A percentile compares a stretch with the other conserved stretches of the same genome.
Conservation (phyloP, 2,888 invertebrate genomes). For the Sphinx pinastri region DNA sequence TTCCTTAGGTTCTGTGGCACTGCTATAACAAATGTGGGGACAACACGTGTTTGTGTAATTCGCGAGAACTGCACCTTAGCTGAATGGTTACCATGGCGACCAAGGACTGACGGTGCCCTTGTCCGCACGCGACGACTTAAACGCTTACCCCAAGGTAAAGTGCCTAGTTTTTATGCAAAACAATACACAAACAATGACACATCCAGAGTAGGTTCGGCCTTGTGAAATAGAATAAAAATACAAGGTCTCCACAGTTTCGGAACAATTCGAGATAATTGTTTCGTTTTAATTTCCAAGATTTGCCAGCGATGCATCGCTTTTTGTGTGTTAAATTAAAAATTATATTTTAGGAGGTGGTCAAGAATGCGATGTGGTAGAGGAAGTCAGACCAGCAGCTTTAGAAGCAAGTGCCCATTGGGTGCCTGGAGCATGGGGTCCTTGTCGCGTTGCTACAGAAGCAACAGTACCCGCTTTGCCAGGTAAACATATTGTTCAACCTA, state of each 20-base stretch:
- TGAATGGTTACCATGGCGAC: constrained; percentile 85
- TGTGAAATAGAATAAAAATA: neutral
- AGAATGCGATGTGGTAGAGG: constrained; percentile 76
- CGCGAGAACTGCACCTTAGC: constrained; percentile 81
- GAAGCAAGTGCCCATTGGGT: constrained; percentile 83
- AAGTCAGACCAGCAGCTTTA: constrained; percentile 69
- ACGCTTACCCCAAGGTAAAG: constrained; percentile 71
- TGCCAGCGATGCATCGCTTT: neutral
- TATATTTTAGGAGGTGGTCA: constrained; percentile 66
- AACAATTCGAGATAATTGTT: neutral
- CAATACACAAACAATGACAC: constrained; percentile 15
- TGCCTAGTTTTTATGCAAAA: neutral
- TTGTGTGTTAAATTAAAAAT: neutral
- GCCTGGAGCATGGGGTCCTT: constrained; percentile 78
- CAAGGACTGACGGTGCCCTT: constrained; percentile 78
- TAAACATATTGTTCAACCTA: constrained; percentile 29
- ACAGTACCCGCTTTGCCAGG: constrained; percentile 56
- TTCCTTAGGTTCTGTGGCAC: constrained; percentile 63
- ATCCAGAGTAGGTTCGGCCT: neutral
- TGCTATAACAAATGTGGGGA: constrained; percentile 59
- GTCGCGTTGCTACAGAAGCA: constrained; percentile 72
- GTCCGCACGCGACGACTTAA: constrained; percentile 73
- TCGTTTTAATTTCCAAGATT: neutral
- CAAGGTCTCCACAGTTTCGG: neutral
- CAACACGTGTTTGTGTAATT: constrained; percentile 79